phyloP scores from a whole-genome alignment of 2,797 vertebrate genomes.

The Aphelocoma californica region DNA sequence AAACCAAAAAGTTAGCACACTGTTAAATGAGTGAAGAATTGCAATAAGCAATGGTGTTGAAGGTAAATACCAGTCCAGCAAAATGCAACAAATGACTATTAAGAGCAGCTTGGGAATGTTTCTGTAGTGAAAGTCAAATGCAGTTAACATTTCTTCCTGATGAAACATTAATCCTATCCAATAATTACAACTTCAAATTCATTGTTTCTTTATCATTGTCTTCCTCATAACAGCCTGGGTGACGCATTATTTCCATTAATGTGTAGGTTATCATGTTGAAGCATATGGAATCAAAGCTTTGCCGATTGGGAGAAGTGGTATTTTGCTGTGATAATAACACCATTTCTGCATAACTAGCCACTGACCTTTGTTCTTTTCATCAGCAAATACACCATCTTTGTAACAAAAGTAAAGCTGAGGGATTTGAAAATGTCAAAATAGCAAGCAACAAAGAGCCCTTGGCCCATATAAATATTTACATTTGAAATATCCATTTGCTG shows the following conservation, averaged over 20 bases:
- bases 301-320: neutral
- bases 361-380: conserved; percentile 41
- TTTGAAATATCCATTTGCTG: conserved; percentile 61
- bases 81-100: neutral
- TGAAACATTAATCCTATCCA: neutral
- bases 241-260: neutral
- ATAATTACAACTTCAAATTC: neutral
- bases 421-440: conserved; percentile 62
- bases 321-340: conserved; percentile 38
- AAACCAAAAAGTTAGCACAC: neutral
- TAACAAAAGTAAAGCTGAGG: conserved; percentile 44
- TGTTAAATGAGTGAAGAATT: neutral
- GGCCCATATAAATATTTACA: conserved; percentile 71
- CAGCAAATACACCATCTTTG: conserved; percentile 37
- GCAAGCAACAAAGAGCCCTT: conserved; percentile 41
- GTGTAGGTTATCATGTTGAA: neutral
- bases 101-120: neutral
- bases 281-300: neutral
- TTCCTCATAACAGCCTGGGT: neutral
- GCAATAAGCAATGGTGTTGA: neutral
- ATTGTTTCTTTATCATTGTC: neutral
- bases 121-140: neutral
- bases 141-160: neutral
- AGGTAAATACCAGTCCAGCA: neutral
- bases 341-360: conserved; percentile 41